Base-by-base conservation (phyloP, 2,113 vertebrate genomes). In the Aplodontia rufa region DNA sequence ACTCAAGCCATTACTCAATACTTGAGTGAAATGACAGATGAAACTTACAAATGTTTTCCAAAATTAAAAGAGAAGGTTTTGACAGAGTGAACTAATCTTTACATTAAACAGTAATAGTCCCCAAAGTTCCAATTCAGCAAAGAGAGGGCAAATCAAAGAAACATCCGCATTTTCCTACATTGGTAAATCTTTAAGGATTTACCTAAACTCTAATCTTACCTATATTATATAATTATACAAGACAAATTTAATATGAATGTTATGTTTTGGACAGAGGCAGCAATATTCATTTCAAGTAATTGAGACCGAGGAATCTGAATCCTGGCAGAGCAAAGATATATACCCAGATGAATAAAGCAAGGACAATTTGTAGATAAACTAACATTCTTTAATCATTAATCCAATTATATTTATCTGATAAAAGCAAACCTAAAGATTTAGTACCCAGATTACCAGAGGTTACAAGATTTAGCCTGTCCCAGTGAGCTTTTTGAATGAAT, bases 21-120 rank as follows among this genome's bases (percentile, higher is more conserved):
- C 72, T 91, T 87, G 80, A 91, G 55, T 30, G 13, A 95, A 96
- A 92, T 55, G 40, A 88, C 55, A 89, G 53, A 69, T 91, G 69
- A 88, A 85, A 51, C 32, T 94, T 87, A 94, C 10, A 83, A 84
- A 64, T 86, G 60, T 51, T 96, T 95, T 83, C 69, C 40, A 84
- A 92, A 96, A 96, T 88, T 78, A 93, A 94, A 71, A 91, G 60
- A 84, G 51, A 95, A 92, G 49, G 26, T 51, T 95, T 71, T 93
- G 95, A 85, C 71, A 84, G 60, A 78, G 19, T 30, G 72, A 96
- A 93, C 16, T 89, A 80, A 91, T 76, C 68, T 89, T 55, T 96
- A 84, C 47, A 19, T 71, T 94, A 92, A 90, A 83, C 35, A 91
- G 4, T 51, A 93, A 93, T 94, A 55, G 68, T 81, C 49, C 78